Evolutionary conservation across 2,888 invertebrate species (phyloP), one percentile per base, ranked within the genome.

Genomic region (Seira musarum): DNA sequence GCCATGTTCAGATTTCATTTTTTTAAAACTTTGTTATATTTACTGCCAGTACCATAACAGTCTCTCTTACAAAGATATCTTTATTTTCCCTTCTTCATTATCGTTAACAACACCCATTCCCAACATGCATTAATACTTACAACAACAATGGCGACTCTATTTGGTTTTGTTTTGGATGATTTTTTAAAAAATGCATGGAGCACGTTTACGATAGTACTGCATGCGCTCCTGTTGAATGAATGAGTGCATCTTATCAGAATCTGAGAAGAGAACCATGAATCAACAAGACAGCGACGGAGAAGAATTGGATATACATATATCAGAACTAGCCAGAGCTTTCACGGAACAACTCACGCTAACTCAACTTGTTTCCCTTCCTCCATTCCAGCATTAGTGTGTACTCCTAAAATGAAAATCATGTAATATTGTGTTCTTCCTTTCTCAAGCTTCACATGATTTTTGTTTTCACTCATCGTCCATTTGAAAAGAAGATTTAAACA

Each of bases 381-480:
- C 13, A 53, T 53, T 53, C 13, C 3, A 13, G 53, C 13, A 53
- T 53, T 53, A 53, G 53, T 13, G 53, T 53, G 8, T 2, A 30
- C 30, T 53, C 40, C 53, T 53, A 53, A 53, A 53, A 53, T 17
- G 53, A 53, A 53, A 53, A 53, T 17, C 53, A 17, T 53, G 53
- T 53, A 8, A 53, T 13, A 13, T 13, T 53, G 3, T 53, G 3
- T n/a, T 13, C 40, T 40, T 15, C 15, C 53, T 53, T 53, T 53
- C 17, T 53, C 15, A 13, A 53, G 13, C 2, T 53, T 15, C n/a
- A 15, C 15, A n/a, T 53, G 6, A 15, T 53, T 53, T 53, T 53
- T n/a, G 6, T 17, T 53, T 15, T 53, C 17, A 53, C 13, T 53
- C 17, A 13, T 17, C 53, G n/a, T 13, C 53, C 53, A n/a, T 53